Base-by-base conservation (phyloP, 2,113 vertebrate species). In the Rostratula benghalensis region DNA sequence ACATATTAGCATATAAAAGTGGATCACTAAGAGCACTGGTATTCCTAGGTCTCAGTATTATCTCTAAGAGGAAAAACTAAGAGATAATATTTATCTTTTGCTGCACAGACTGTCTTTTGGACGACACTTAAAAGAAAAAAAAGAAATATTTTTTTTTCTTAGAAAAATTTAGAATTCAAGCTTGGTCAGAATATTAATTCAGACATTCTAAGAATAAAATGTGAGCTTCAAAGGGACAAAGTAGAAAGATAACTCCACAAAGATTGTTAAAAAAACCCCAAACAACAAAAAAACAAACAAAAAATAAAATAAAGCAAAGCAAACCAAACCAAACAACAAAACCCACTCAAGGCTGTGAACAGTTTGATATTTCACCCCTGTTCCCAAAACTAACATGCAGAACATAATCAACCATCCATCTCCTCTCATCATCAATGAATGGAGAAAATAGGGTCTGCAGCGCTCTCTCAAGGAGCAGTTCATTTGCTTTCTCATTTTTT, bases 401-500 rank as follows among this genome's bases (percentile, higher is more conserved):
- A 80, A 67, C 45, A 3, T 27, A 37, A 51, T 27, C 39, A 50
- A 19, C 10, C 10, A 71, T 17, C 6, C 15, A 10, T 28, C n/a
- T 84, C 12, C 5, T 89, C 37, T 28, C 63, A 56, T 63, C 50
- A 69, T 25, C 71, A 67, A 4, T 56, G 79, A 50, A 33, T 13
- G 65, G 51, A 17, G 78, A 65, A 74, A 54, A 4, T 15, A 63
- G 31, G n/a, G 70, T 77, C 21, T 71, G 64, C 43, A 87, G 30
- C 11, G 19, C 18, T 95, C 76, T 53, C 83, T 73, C 21, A 79
- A 84, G 68, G 51, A 86, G 14, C 33, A n/a, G 64, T 33, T 95
- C 30, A 68, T 93, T 96, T 92, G n/a, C 53, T 89, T 90, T 87
- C 69, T 82, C 33, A 37, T 78, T 90, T 97, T 94, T 90, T 85